phyloP scores from a whole-genome alignment of 2,797 vertebrate genomes.

The Microctenopoma stevenorrisi region DNA sequence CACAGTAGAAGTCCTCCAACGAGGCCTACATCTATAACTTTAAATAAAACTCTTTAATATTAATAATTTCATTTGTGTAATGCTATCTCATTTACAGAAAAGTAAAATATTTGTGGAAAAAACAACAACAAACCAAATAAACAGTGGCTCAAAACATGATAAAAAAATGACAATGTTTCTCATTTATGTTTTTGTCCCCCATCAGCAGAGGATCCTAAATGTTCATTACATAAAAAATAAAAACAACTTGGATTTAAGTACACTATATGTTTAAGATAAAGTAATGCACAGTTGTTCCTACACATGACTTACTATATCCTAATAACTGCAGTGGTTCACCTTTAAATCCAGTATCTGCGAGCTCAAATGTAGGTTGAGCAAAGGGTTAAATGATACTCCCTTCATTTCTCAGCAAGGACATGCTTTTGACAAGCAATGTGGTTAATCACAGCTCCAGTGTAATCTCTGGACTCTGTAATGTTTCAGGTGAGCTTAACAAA shows the following conservation, averaged over 20 bases:
- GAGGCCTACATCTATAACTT: constrained; percentile 77
- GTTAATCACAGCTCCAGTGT: constrained; percentile 64
- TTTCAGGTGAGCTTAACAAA: constrained; percentile 57
- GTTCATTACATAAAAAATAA: constrained; percentile 51
- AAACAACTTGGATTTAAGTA: constrained; percentile 54
- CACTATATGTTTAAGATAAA: constrained; percentile 59
- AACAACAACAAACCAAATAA: constrained; percentile 66
- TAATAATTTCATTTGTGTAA: constrained; percentile 87
- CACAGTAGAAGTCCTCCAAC: constrained; percentile 55
- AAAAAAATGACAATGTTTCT: constrained; percentile 72
- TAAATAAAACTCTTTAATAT: constrained; percentile 91
- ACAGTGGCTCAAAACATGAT: constrained; percentile 78
- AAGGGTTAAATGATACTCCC: constrained; percentile 49
- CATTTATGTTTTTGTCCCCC: constrained; percentile 54
- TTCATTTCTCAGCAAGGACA: constrained; percentile 42
- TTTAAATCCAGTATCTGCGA: constrained; percentile 38
- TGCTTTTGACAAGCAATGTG: constrained; percentile 67
- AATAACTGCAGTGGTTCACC: constrained; percentile 37
- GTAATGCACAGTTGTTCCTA: constrained; percentile 40
- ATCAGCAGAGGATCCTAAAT: constrained; percentile 63
- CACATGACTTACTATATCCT: constrained; percentile 40
- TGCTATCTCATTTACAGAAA: constrained; percentile 94
- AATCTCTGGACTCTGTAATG: constrained; percentile 57
- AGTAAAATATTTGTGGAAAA: constrained; percentile 74
- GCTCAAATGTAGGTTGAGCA: constrained; percentile 25